These are phyloP conservation scores for Smutsia gigantea DNA, from an alignment of 2,797 vertebrate genomes.

Conservation along the genomic window DNA sequence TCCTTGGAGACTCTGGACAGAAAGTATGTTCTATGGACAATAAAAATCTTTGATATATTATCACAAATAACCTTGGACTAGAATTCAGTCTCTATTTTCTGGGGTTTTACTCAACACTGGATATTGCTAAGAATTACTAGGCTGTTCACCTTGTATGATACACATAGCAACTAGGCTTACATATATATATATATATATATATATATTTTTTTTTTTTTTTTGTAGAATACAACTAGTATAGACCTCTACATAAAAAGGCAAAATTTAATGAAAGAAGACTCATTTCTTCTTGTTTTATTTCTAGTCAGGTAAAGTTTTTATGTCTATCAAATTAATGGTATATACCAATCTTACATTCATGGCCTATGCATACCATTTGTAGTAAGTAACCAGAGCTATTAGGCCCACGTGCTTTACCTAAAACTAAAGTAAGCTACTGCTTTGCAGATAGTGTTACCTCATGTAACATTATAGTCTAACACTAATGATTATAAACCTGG, in stretches of 20 bases:
- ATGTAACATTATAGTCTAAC: background rate
- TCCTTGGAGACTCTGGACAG: background rate
- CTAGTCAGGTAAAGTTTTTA: background rate
- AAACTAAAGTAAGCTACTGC: conserved; percentile 30
- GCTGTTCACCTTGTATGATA: background rate
- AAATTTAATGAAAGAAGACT: background rate
- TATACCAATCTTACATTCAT: background rate
- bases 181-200: background rate
- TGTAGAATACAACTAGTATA: background rate
- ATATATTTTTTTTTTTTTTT: background rate
- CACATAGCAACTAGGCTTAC: background rate
- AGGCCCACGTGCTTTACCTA: background rate
- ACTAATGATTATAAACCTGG: background rate
- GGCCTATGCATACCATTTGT: background rate
- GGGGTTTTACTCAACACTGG: background rate
- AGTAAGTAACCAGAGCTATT: background rate
- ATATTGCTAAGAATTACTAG: background rate
- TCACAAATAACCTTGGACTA: background rate
- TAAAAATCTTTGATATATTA: background rate
- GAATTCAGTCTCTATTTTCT: background rate
- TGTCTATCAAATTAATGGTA: background rate
- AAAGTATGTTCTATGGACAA: background rate
- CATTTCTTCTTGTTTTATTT: background rate
- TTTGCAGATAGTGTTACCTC: background rate
- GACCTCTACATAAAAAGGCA: background rate